phyloP scores from a whole-genome alignment of 2,888 invertebrate genomes.

The Drosophila birchii region DNA sequence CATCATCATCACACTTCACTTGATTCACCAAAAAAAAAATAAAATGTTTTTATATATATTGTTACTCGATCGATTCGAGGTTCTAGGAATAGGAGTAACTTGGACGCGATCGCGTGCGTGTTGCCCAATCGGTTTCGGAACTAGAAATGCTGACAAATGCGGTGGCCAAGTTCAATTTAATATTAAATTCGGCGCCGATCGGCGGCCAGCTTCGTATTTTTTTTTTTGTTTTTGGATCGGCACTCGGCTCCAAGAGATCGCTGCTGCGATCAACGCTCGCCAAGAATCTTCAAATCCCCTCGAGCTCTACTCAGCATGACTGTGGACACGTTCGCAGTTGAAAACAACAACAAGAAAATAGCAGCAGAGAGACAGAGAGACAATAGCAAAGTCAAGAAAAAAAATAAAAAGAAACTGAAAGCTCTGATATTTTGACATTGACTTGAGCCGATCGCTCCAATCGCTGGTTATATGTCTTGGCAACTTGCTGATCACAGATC shows the following conservation, averaged over 20 bases:
- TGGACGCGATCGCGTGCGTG: conserved; percentile 66
- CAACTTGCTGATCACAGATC: not conserved
- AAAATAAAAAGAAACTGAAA: conserved; percentile 54
- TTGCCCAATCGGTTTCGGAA: conserved; percentile 73
- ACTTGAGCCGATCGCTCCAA: conserved; percentile 51
- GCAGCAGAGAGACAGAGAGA: not conserved
- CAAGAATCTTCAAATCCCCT: conserved; percentile 56
- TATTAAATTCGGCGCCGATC: conserved; percentile 65
- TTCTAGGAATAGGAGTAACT: not conserved
- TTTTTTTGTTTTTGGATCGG: not conserved
- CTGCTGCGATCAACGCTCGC: conserved; percentile 4
- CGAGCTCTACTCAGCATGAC: conserved; percentile 51
- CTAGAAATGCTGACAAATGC: conserved; percentile 75
- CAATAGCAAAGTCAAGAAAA: not conserved
- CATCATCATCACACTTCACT: conserved; percentile 1
- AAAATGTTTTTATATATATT: not conserved
- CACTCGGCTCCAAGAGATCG: conserved; percentile 13
- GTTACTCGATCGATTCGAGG: not conserved
- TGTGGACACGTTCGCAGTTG: conserved; percentile 64
- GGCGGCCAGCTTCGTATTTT: conserved; percentile 15
- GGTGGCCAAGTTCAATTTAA: conserved; percentile 80
- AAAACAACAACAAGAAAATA: too few relatives aligned
- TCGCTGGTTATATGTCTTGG: not conserved
- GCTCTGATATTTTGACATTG: conserved; percentile 63
- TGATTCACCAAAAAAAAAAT: conserved; percentile 9